Evolutionary conservation across 2,113 vertebrate species (phyloP).

Genomic region (Gallinago jamesoni): DNA sequence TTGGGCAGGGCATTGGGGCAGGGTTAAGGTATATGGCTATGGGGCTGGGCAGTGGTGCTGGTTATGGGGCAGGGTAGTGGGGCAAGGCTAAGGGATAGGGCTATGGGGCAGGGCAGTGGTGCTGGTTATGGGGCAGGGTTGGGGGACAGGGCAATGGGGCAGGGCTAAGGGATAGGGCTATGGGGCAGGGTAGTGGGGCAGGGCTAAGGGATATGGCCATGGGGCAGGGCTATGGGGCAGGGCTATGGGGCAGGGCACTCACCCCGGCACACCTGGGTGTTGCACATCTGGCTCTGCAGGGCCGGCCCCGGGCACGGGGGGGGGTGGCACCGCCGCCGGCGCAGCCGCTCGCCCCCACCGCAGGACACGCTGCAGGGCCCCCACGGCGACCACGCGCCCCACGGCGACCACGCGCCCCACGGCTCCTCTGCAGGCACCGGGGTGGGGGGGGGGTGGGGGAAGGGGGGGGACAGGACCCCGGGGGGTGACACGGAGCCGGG

Average conservation of each 20-base stretch:
- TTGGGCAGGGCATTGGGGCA: no score
- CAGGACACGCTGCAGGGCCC: slow-evolving; percentile 79
- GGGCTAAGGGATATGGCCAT: no score
- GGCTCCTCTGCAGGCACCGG: not conserved
- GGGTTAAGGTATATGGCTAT: no score
- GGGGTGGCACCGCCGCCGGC: slow-evolving; percentile 75
- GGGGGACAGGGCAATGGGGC: no score
- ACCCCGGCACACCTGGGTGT: slow-evolving; percentile 72
- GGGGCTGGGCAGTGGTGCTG: no score
- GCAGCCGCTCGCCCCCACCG: slow-evolving; percentile 77
- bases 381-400: slow-evolving; percentile 84
- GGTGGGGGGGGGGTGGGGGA: no score
- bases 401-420: slow-evolving; percentile 81
- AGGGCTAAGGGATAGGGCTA: no score
- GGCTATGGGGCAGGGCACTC: slow-evolving; percentile 6
- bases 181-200: not conserved
- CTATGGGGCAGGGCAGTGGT: no score
- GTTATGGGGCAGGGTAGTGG: not conserved
- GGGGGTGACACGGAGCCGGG: no score
- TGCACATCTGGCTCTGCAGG: slow-evolving; percentile 78
- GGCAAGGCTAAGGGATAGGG: no score
- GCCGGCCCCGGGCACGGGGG: slow-evolving; percentile 74
- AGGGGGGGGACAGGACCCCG: no score
- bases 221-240: no score
- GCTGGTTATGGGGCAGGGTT: not conserved